Conservation (phyloP, 92 coral and sea anemone species). For the Hydrozoanthus gracilis region DNA sequence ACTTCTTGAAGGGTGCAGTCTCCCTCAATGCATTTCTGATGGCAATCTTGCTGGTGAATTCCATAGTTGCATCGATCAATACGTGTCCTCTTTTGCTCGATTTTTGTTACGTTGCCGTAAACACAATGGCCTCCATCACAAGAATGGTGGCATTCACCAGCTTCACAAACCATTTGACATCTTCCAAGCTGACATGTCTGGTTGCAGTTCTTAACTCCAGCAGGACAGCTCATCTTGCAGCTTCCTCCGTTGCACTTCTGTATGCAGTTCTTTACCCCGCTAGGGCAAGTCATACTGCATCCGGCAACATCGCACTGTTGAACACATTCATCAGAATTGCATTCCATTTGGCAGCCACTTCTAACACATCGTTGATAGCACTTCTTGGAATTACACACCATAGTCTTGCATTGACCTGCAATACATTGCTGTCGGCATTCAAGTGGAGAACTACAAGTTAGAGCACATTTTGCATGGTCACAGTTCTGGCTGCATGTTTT, state of each 20-base stretch:
- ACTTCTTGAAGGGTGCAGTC: conserved; percentile 43
- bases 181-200: conserved; percentile 62
- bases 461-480: conserved; percentile 56
- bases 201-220: conserved; percentile 57
- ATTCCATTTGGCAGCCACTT: conserved; percentile 66
- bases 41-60: conserved; percentile 26
- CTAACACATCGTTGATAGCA: conserved; percentile 62
- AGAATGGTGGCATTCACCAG: conserved; percentile 48
- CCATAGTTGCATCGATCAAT: conserved; percentile 26
- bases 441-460: conserved; percentile 48
- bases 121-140: conserved; percentile 65
- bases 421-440: conserved; percentile 62
- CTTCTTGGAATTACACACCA: conserved; percentile 59
- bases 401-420: conserved; percentile 56
- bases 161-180: conserved; percentile 66
- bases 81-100: background rate
- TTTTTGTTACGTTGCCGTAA: background rate
- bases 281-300: conserved; percentile 64
- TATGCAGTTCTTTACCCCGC: conserved; percentile 49
- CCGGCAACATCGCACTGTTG: conserved; percentile 65
- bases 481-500: conserved; percentile 60
- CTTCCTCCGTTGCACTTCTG: conserved; percentile 68
- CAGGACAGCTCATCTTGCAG: conserved; percentile 70
- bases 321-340: conserved; percentile 45
- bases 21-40: conserved; percentile 58